phyloP scores from a whole-genome alignment of 2,113 vertebrate species.

The Hystrix cristata region DNA sequence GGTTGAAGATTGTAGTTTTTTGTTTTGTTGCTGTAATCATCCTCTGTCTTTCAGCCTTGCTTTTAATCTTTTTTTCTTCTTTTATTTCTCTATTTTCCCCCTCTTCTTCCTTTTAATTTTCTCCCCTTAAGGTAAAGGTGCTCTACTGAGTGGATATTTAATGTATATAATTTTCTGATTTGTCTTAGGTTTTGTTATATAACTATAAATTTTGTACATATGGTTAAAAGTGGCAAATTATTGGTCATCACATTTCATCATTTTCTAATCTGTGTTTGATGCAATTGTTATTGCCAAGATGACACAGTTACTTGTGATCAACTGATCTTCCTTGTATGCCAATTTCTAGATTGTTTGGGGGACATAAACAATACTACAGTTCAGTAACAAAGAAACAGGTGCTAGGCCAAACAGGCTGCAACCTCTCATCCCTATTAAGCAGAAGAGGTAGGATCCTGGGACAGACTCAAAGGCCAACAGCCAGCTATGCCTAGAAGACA shows the following conservation, averaged over 20 bases:
- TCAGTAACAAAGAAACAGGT: background rate
- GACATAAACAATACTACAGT: background rate
- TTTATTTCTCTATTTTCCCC: background rate
- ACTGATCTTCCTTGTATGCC: background rate
- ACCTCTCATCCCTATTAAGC: background rate
- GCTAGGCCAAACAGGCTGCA: background rate
- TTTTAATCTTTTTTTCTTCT: background rate
- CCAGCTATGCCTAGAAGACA: background rate
- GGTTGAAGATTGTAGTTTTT: background rate
- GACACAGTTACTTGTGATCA: background rate
- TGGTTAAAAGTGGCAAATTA: background rate
- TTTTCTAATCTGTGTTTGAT: background rate
- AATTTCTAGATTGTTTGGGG: background rate
- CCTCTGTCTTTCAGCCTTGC: background rate
- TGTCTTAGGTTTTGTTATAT: background rate
- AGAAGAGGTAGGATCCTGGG: background rate
- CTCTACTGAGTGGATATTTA: background rate
- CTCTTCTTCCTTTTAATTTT: background rate
- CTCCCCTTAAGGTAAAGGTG: background rate
- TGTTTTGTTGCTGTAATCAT: background rate
- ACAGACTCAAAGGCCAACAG: background rate
- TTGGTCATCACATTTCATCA: background rate
- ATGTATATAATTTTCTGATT: background rate
- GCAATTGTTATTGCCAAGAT: background rate
- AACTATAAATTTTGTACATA: background rate